These are phyloP conservation scores for Ictidomys tridecemlineatus DNA, from an alignment of 2,113 vertebrate species.

Conservation along the genomic window DNA sequence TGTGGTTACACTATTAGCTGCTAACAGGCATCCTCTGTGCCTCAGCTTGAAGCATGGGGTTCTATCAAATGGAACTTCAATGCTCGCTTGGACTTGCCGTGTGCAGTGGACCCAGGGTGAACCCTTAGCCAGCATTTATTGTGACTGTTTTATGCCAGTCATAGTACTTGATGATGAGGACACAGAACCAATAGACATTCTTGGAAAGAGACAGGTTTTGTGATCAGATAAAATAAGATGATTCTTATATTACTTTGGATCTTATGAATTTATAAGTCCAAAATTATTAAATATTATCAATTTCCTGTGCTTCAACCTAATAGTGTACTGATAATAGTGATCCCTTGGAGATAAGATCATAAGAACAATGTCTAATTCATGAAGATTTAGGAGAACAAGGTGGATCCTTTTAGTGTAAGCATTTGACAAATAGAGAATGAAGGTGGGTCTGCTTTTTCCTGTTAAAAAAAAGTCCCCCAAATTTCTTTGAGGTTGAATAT, in stretches of 20 bases:
- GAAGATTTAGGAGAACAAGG: constrained; percentile 50
- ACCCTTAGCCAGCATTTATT: background rate
- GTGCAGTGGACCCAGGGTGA: background rate
- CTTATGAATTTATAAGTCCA: background rate
- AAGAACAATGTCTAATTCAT: background rate
- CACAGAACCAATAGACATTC: background rate
- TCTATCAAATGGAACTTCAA: background rate
- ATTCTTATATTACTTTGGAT: background rate
- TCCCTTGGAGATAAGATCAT: background rate
- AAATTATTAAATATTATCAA: background rate
- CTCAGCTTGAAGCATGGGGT: background rate
- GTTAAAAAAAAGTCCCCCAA: background rate
- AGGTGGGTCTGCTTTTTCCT: background rate
- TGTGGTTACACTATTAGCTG: background rate
- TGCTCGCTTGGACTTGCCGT: background rate
- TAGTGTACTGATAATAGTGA: background rate
- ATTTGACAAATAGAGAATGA: background rate
- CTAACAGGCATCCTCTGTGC: background rate
- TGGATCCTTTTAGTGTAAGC: constrained; percentile 27
- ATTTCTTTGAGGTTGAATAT: background rate
- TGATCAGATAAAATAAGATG: background rate
- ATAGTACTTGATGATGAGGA: background rate
- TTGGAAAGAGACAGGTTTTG: background rate
- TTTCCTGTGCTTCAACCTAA: background rate
- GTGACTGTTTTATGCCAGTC: background rate